phyloP scores from a whole-genome alignment of 1,140 invertebrate genomes.

The Copidosoma floridanum region DNA sequence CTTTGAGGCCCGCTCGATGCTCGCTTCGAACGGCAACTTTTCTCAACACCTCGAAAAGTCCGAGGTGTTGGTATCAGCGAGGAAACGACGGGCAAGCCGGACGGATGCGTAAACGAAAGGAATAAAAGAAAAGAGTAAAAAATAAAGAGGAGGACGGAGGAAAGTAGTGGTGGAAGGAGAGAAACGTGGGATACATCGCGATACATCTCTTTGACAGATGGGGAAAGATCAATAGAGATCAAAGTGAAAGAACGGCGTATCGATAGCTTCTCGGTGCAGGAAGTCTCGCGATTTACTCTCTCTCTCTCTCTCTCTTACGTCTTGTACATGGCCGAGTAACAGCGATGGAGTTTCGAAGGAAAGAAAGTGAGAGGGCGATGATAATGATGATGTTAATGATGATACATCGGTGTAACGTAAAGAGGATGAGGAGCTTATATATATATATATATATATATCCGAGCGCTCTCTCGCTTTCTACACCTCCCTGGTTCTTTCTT shows the following conservation, averaged over 20 bases:
- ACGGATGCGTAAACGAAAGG: slow-evolving; percentile 14
- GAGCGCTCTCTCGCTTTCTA: too few species aligned
- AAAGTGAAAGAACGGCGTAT: slow-evolving; percentile 26
- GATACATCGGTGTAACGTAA: too few species aligned
- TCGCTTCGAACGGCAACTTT: slow-evolving; percentile 30
- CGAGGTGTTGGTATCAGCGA: slow-evolving; percentile 8
- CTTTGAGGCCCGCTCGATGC: slow-evolving; percentile 24
- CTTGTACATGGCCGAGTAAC: slow-evolving; percentile 17
- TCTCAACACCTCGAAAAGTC: slow-evolving; percentile 22
- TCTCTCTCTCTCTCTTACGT: too few species aligned
- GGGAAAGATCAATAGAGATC: slow-evolving; percentile 29
- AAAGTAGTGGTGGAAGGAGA: background rate
- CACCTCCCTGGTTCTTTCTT: too few species aligned
- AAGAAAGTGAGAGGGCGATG: too few species aligned
- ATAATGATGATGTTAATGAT: too few species aligned
- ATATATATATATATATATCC: too few species aligned
- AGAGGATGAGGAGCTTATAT: too few species aligned
- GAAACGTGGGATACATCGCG: slow-evolving; percentile 21
- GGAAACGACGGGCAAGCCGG: slow-evolving; percentile 11
- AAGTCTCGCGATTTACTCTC: too few species aligned
- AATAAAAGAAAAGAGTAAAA: slow-evolving; percentile 3
- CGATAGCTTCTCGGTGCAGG: slow-evolving; percentile 19
- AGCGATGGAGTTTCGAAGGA: slow-evolving; percentile 22
- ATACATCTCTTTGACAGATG: slow-evolving; percentile 30
- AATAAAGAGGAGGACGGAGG: slow-evolving; percentile 1